phyloP scores from a whole-genome alignment of 2,797 vertebrate species.

The Phylloscopus collybita region DNA sequence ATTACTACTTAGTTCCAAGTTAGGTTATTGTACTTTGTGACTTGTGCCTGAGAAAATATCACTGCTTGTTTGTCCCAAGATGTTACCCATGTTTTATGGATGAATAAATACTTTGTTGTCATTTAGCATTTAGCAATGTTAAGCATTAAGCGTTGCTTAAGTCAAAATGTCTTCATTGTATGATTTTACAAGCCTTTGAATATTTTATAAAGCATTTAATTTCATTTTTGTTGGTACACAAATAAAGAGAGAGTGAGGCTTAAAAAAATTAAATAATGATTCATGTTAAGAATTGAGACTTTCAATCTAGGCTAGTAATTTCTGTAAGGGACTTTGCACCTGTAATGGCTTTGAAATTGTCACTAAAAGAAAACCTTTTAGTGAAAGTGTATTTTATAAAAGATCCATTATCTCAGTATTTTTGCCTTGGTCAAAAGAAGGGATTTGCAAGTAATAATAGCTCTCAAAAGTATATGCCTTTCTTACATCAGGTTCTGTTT shows the following conservation, averaged over 20 bases:
- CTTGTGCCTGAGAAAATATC: neutral
- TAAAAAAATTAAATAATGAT: neutral
- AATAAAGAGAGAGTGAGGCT: neutral
- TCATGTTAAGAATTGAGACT: neutral
- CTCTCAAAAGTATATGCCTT: neutral
- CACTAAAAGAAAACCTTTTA: neutral
- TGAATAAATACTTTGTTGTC: neutral
- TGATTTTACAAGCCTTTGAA: neutral
- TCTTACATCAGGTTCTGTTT: constrained; percentile 8
- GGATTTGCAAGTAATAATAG: neutral
- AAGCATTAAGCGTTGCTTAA: neutral
- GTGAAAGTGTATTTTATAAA: neutral
- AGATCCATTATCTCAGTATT: constrained; percentile 12
- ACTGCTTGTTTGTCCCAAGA: neutral
- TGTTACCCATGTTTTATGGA: neutral
- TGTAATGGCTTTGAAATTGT: constrained; percentile 51
- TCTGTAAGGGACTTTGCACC: neutral
- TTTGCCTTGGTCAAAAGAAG: neutral
- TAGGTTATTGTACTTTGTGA: neutral
- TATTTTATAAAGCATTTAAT: constrained; percentile 25
- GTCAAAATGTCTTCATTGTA: neutral
- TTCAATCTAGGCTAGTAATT: constrained; percentile 26
- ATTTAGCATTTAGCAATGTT: neutral
- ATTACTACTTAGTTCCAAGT: neutral
- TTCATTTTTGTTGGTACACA: neutral